These are phyloP conservation scores for Metellina segmentata DNA, from an alignment of 2,888 invertebrate species.

Conservation along the genomic window DNA sequence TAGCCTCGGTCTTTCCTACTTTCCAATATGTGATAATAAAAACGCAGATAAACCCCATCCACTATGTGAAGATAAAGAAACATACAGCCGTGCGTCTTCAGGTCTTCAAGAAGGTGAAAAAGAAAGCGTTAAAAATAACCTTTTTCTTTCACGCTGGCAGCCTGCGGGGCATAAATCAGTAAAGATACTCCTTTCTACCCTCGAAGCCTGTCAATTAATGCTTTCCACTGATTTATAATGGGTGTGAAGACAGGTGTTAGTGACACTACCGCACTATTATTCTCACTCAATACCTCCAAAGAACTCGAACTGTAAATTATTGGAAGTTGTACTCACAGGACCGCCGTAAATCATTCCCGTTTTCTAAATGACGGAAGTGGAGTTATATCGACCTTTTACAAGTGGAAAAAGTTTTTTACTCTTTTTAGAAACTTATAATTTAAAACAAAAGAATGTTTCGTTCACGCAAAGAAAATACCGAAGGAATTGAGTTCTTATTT, in stretches of 20 bases:
- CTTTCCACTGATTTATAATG: constrained; percentile 54
- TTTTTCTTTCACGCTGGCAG: neutral
- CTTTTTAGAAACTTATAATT: too few relatives aligned
- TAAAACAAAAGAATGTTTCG: too few relatives aligned
- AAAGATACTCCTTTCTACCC: constrained; percentile 10
- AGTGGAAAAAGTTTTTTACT: too few relatives aligned
- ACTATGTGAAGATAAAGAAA: neutral
- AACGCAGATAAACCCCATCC: too few relatives aligned
- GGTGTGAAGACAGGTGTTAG: constrained; percentile 37
- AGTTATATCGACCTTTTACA: too few relatives aligned
- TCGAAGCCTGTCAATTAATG: constrained; percentile 41
- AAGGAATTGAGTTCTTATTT: too few relatives aligned
- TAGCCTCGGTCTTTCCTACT: too few relatives aligned
- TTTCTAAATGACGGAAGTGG: constrained; percentile 10
- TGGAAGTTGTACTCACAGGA: constrained; percentile 12
- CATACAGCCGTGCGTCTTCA: neutral
- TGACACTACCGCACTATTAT: constrained; percentile 48
- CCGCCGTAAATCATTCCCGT: constrained; percentile 27
- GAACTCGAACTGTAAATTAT: constrained; percentile 49
- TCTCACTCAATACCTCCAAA: constrained; percentile 10
- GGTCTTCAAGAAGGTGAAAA: neutral
- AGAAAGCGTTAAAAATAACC: neutral
- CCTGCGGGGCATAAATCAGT: constrained; percentile 28
- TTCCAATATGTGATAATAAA: too few relatives aligned
- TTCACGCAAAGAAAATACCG: too few relatives aligned